Evolutionary conservation across 2,797 vertebrate species (phyloP).

Genomic region (Gobio occitaniae): DNA sequence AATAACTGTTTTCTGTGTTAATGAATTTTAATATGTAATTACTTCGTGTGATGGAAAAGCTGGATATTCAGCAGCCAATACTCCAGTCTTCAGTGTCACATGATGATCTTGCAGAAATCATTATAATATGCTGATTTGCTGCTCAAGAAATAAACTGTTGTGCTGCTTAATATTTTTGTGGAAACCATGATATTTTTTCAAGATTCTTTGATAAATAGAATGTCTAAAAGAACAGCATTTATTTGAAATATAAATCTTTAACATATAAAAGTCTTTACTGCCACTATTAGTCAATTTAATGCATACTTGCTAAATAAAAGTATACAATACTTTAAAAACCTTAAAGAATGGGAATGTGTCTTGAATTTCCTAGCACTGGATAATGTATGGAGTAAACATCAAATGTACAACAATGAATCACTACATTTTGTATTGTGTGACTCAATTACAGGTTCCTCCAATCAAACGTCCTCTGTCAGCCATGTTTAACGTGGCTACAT

Average conservation of each 20-base stretch:
- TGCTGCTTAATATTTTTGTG: too few relatives aligned
- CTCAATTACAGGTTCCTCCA: neutral
- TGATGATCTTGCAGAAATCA: too few relatives aligned
- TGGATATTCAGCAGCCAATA: neutral
- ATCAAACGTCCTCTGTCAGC: neutral
- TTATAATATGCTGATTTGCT: neutral
- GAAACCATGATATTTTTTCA: too few relatives aligned
- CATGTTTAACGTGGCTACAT: neutral
- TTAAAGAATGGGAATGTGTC: too few relatives aligned
- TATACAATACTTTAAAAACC: neutral
- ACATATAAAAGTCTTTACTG: neutral
- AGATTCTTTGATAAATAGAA: too few relatives aligned
- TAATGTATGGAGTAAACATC: neutral
- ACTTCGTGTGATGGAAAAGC: too few relatives aligned
- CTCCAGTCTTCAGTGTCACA: too few relatives aligned
- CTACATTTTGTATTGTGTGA: neutral
- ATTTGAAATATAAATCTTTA: too few relatives aligned
- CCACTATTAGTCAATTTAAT: neutral
- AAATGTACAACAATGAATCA: neutral
- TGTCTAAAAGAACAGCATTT: too few relatives aligned
- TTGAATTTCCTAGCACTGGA: neutral
- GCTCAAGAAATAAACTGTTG: too few relatives aligned
- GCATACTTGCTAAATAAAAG: neutral
- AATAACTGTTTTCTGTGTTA: too few relatives aligned
- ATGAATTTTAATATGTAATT: too few relatives aligned